phyloP scores from a whole-genome alignment of 2,113 vertebrate species.

The Bolborhynchus lineola region DNA sequence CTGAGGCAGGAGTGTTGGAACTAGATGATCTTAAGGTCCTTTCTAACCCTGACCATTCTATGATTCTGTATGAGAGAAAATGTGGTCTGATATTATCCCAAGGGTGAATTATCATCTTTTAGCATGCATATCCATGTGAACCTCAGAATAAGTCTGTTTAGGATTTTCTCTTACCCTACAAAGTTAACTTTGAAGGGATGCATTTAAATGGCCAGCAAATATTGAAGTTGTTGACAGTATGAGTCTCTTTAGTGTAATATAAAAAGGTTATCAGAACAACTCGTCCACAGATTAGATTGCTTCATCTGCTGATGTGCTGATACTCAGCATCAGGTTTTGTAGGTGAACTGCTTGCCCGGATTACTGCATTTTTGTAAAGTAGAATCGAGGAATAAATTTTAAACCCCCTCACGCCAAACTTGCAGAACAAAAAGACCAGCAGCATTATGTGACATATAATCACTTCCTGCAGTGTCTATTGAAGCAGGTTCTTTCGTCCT shows the following conservation, averaged over 20 bases:
- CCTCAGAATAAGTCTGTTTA: not conserved
- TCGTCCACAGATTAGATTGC: not conserved
- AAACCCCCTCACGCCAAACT: not conserved
- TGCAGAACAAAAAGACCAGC: not conserved
- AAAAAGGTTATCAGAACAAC: not conserved
- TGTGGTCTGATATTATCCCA: not conserved
- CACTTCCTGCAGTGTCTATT: not conserved
- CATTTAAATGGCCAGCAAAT: constrained; percentile 5
- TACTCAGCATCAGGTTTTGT: constrained; percentile 10
- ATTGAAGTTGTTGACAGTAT: not conserved
- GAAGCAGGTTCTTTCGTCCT: not conserved
- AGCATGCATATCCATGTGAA: not conserved
- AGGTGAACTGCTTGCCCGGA: not conserved
- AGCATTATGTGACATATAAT: not conserved
- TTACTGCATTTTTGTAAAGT: not conserved
- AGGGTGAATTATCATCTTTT: not conserved
- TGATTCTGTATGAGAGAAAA: not conserved
- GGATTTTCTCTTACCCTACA: not conserved
- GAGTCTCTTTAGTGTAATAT: not conserved
- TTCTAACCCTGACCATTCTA: not conserved
- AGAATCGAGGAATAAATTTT: not conserved
- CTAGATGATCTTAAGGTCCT: not conserved
- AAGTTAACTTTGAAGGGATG: not conserved
- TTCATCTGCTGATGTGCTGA: not conserved
- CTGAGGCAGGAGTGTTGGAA: not conserved